These are phyloP conservation scores for Drosophila nigritarsus DNA, from an alignment of 2,888 invertebrate genomes.

Conservation along the genomic window DNA sequence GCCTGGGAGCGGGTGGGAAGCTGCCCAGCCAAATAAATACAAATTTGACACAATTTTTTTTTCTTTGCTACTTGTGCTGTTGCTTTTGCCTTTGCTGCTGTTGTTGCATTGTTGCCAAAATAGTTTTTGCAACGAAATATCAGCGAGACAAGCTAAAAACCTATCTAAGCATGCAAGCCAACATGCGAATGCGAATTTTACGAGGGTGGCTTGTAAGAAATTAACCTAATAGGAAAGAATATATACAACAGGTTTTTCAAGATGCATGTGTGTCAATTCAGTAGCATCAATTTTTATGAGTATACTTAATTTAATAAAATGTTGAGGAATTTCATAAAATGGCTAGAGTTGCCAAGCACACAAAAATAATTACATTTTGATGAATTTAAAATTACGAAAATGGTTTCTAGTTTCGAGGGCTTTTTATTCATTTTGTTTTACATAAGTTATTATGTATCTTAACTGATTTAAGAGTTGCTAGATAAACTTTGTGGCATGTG, in stretches of 20 bases:
- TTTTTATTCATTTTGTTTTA: background rate
- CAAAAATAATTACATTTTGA: background rate
- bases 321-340: background rate
- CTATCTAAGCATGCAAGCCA: constrained; percentile 67
- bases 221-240: background rate
- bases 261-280: background rate
- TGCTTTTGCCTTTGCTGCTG: constrained; percentile 23
- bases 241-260: constrained; percentile 5
- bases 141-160: constrained; percentile 31
- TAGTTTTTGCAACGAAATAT: constrained; percentile 56
- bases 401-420: background rate
- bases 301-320: background rate
- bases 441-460: background rate
- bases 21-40: constrained; percentile 55
- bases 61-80: constrained; percentile 14
- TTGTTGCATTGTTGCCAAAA: constrained; percentile 35
- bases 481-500: background rate
- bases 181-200: constrained; percentile 32
- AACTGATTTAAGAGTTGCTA: background rate
- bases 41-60: constrained; percentile 68
- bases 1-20: constrained; percentile 63
- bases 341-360: background rate
- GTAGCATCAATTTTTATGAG: background rate
- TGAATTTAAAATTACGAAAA: background rate
- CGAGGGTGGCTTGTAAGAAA: constrained; percentile 27